Conservation (phyloP, 2,888 invertebrate species). For the Epistrophe eligans region DNA sequence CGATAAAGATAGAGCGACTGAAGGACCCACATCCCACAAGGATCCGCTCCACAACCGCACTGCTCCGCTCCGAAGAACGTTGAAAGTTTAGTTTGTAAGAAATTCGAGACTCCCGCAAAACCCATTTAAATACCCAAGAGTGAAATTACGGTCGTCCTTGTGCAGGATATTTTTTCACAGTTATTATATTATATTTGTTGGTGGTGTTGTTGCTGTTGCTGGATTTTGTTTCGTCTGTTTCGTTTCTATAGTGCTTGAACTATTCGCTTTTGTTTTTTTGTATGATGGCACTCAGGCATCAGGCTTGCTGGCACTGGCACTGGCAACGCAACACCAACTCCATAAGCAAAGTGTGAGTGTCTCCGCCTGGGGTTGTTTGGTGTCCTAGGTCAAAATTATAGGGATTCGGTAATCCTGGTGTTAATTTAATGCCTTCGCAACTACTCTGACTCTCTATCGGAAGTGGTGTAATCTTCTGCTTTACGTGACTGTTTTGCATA, state of each 20-base stretch:
- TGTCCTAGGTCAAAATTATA: conserved; percentile 74
- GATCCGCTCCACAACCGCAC: conserved; percentile 9
- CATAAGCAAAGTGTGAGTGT: background rate
- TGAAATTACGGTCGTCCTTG: conserved; percentile 72
- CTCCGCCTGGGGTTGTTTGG: conserved; percentile 34
- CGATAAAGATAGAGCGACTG: conserved; percentile 47
- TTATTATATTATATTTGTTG: conserved; percentile 1
- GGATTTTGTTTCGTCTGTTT: conserved; percentile 26
- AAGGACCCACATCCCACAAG: conserved; percentile 42
- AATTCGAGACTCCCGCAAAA: conserved; percentile 72
- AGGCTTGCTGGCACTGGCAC: background rate
- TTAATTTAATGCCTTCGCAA: conserved; percentile 74
- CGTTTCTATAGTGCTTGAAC: conserved; percentile 28
- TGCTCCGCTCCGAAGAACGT: background rate
- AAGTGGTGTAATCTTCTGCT: conserved; percentile 72
- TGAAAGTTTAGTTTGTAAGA: conserved; percentile 70
- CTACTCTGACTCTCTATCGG: conserved; percentile 64
- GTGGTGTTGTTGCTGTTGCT: conserved; percentile 3
- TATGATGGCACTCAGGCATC: conserved; percentile 11
- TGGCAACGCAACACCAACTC: background rate
- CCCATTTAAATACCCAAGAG: conserved; percentile 74
- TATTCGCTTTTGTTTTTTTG: conserved; percentile 61
- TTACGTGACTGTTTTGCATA: conserved; percentile 76
- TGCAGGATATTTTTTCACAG: conserved; percentile 25
- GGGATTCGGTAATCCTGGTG: conserved; percentile 74